These are phyloP conservation scores for Leucoptera coffeella DNA, from an alignment of 2,888 invertebrate species.

Conservation along the genomic window DNA sequence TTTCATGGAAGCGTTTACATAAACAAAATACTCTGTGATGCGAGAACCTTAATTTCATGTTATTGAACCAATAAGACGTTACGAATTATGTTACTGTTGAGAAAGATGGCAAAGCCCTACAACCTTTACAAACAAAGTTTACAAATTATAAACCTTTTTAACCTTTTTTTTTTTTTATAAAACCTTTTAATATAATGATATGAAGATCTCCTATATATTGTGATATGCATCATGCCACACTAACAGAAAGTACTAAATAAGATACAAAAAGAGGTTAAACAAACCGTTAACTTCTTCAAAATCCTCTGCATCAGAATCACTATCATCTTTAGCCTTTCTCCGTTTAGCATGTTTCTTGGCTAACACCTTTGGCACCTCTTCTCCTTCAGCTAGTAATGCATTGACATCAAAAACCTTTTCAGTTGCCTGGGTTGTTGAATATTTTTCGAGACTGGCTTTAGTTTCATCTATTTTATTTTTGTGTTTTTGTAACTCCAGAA, in stretches of 20 bases:
- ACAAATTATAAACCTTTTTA: too few species aligned
- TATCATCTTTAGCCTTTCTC: slow-evolving; percentile 21
- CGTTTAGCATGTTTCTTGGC: slow-evolving; percentile 14
- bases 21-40: too few species aligned
- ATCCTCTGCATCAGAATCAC: slow-evolving; percentile 62
- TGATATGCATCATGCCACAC: too few species aligned
- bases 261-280: neutral
- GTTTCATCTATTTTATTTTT: slow-evolving; percentile 56
- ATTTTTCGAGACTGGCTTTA: slow-evolving; percentile 47
- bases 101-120: too few species aligned
- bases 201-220: too few species aligned
- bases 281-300: slow-evolving; percentile 70
- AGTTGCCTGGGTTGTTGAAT: slow-evolving; percentile 20
- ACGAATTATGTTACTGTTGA: too few species aligned
- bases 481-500: slow-evolving; percentile 52
- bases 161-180: too few species aligned
- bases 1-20: too few species aligned
- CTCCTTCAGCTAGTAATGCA: slow-evolving; percentile 61
- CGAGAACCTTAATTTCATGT: too few species aligned
- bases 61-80: too few species aligned
- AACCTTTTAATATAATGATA: too few species aligned
- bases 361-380: slow-evolving; percentile 28
- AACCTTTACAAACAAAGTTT: too few species aligned
- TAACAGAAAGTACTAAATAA: neutral
- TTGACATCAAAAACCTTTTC: slow-evolving; percentile 46